phyloP scores from a whole-genome alignment of 2,113 vertebrate genomes.

The Picathartes gymnocephalus region DNA sequence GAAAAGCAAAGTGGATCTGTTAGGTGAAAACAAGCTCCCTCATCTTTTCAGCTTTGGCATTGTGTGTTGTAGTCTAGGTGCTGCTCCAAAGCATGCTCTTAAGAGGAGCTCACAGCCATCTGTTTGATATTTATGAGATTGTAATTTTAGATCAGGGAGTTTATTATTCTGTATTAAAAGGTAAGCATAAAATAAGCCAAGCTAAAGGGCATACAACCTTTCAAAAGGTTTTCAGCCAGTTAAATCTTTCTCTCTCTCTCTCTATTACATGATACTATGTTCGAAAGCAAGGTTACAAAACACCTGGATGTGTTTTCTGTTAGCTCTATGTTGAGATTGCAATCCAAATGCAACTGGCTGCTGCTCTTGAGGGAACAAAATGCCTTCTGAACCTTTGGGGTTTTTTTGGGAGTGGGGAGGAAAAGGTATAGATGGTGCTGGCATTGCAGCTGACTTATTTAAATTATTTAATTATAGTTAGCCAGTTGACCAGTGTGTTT shows the following conservation, averaged over 20 bases:
- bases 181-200: constrained; percentile 32
- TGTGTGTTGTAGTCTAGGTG: neutral
- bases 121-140: constrained; percentile 40
- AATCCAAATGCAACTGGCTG: neutral
- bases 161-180: constrained; percentile 49
- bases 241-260: neutral
- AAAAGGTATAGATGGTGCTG: neutral
- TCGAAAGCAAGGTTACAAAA: constrained; percentile 20
- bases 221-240: constrained; percentile 3
- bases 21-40: neutral
- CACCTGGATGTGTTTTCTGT: neutral
- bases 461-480: neutral
- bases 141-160: constrained; percentile 43
- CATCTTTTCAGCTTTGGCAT: neutral
- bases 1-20: neutral
- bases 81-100: neutral
- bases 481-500: neutral
- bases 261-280: neutral
- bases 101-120: constrained; percentile 17
- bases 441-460: neutral
- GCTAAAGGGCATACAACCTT: constrained; percentile 42
- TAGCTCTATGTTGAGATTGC: neutral
- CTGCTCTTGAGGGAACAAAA: neutral
- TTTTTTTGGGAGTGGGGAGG: neutral
- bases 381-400: neutral